phyloP scores from a whole-genome alignment of 1,140 invertebrate species.

The Sitobion miscanthi region DNA sequence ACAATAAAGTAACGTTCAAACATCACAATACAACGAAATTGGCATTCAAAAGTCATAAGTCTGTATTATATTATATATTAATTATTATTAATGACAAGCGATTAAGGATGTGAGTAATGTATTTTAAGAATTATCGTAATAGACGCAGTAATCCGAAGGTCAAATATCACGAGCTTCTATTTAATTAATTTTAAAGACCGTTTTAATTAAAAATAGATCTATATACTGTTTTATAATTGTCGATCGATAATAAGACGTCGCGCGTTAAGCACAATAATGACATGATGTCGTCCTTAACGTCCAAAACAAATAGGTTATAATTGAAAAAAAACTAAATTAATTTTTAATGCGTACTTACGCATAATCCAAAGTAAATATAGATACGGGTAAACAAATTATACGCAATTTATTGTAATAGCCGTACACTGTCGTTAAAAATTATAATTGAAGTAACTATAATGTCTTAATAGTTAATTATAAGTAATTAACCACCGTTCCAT shows the following conservation, averaged over 20 bases:
- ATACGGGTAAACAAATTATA: neutral
- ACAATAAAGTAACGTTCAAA: neutral
- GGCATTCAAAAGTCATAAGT: neutral
- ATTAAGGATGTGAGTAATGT: neutral
- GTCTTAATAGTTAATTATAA: neutral
- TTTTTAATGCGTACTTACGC: neutral
- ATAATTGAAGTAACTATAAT: neutral
- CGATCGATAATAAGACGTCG: neutral
- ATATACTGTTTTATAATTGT: neutral
- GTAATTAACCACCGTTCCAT: neutral
- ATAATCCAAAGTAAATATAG: neutral
- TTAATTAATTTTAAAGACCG: neutral
- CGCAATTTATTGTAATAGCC: neutral
- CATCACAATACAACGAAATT: neutral
- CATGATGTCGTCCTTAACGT: neutral
- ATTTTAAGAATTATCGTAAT: neutral
- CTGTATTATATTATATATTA: neutral
- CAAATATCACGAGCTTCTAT: neutral
- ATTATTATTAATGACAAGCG: neutral
- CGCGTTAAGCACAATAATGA: neutral
- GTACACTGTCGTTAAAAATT: neutral
- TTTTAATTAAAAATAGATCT: constrained; percentile 13
- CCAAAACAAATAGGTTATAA: neutral
- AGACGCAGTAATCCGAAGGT: neutral
- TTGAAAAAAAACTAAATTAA: neutral